phyloP scores from a whole-genome alignment of 2,888 invertebrate genomes.

The Brenthis ino region DNA sequence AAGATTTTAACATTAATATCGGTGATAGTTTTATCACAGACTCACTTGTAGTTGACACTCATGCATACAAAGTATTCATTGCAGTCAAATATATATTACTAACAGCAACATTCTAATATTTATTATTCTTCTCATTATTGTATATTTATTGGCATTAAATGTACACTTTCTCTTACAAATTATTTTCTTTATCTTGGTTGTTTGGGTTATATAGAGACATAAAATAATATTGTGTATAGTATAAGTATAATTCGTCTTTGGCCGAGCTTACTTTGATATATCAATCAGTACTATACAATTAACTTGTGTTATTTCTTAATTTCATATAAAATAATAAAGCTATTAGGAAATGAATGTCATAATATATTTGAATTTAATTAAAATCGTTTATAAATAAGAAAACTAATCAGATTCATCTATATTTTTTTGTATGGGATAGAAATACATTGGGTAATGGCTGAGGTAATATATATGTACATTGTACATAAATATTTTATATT shows the following conservation, averaged over 20 bases:
- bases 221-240: slow-evolving; percentile 16
- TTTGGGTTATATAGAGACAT: slow-evolving; percentile 8
- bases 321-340: not conserved
- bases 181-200: slow-evolving; percentile 20
- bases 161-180: slow-evolving; percentile 9
- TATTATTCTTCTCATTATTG: slow-evolving; percentile 19
- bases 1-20: slow-evolving; percentile 33
- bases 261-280: slow-evolving; percentile 26
- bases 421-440: not conserved
- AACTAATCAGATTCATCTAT: not conserved
- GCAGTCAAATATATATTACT: slow-evolving; percentile 24
- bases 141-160: slow-evolving; percentile 28
- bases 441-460: not conserved
- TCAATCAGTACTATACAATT: slow-evolving; percentile 7
- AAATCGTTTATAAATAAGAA: not conserved
- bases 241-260: slow-evolving; percentile 23
- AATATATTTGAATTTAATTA: not conserved
- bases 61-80: slow-evolving; percentile 23
- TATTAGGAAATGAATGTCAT: too few relatives aligned
- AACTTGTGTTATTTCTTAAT: slow-evolving; percentile 5
- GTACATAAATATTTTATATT: not conserved
- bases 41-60: slow-evolving; percentile 41
- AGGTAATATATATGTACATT: slow-evolving; percentile 1
- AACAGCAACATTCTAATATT: slow-evolving; percentile 8
- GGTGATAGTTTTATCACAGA: slow-evolving; percentile 46